Evolutionary conservation across 2,888 invertebrate genomes (phyloP).

Genomic region (Tipula vernalis): DNA sequence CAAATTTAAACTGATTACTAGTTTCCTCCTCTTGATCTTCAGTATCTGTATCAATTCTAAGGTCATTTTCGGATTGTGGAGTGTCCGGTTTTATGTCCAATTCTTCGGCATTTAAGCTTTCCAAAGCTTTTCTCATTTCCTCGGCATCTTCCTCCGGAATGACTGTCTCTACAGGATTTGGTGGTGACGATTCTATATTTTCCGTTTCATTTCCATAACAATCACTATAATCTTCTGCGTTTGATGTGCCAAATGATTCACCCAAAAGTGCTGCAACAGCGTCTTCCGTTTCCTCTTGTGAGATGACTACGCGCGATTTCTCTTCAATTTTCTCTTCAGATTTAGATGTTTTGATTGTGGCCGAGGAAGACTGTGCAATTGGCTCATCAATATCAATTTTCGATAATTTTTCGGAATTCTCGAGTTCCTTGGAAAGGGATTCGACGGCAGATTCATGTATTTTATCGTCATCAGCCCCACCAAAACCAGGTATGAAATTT

Average conservation of each 20-base stretch:
- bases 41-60: slow-evolving; percentile 76
- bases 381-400: slow-evolving; percentile 22
- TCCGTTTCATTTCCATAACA: slow-evolving; percentile 39
- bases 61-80: slow-evolving; percentile 69
- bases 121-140: slow-evolving; percentile 73
- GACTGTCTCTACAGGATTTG: slow-evolving; percentile 29
- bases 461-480: slow-evolving; percentile 52
- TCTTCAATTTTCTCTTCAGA: slow-evolving; percentile 62
- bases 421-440: slow-evolving; percentile 52
- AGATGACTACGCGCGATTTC: slow-evolving; percentile 70
- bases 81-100: slow-evolving; percentile 70
- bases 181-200: slow-evolving; percentile 40
- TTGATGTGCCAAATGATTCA: slow-evolving; percentile 64
- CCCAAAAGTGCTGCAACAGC: slow-evolving; percentile 80
- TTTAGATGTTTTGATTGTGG: slow-evolving; percentile 41
- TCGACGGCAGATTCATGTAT: slow-evolving; percentile 71
- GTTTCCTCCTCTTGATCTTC: slow-evolving; percentile 56
- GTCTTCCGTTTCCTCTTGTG: slow-evolving; percentile 86
- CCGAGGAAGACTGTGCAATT: slow-evolving; percentile 25
- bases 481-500: slow-evolving; percentile 54
- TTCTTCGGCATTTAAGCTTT: slow-evolving; percentile 59
- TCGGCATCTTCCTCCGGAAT: slow-evolving; percentile 63
- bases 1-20: slow-evolving; percentile 32
- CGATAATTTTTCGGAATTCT: slow-evolving; percentile 21
- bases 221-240: slow-evolving; percentile 41